Conservation (phyloP, 2,113 vertebrate genomes). For the Albula goreensis region DNA sequence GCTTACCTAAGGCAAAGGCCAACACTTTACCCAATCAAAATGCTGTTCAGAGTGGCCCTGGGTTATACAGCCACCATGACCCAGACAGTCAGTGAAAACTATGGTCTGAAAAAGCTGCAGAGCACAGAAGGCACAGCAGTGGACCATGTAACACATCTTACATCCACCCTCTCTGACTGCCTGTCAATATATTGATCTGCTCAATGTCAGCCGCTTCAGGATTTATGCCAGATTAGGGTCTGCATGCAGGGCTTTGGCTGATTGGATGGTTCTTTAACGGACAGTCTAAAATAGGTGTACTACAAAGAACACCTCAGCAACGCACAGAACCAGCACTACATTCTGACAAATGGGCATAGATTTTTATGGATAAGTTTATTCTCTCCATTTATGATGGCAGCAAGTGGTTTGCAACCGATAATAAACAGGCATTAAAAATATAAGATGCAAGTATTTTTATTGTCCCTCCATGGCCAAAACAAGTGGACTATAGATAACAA, state of each 20-base stretch:
- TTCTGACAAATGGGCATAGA: neutral
- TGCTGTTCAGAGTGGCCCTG: neutral
- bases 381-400: neutral
- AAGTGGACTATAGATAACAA: neutral
- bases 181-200: neutral
- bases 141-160: no score
- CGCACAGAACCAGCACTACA: neutral
- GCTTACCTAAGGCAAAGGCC: neutral
- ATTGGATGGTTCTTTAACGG: neutral
- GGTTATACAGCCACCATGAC: neutral
- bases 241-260: neutral
- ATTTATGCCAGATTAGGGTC: neutral
- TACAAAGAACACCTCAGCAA: neutral
- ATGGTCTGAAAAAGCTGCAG: neutral
- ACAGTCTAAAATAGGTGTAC: slow-evolving; percentile 19
- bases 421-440: neutral
- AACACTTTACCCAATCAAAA: neutral
- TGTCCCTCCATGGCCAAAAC: neutral
- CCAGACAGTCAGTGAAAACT: no score
- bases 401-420: neutral
- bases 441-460: neutral
- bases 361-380: neutral
- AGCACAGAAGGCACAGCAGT: neutral
- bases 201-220: neutral
- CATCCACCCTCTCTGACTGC: neutral